Conservation (phyloP, 2,888 invertebrate species). For the Drosophila crucigera region DNA sequence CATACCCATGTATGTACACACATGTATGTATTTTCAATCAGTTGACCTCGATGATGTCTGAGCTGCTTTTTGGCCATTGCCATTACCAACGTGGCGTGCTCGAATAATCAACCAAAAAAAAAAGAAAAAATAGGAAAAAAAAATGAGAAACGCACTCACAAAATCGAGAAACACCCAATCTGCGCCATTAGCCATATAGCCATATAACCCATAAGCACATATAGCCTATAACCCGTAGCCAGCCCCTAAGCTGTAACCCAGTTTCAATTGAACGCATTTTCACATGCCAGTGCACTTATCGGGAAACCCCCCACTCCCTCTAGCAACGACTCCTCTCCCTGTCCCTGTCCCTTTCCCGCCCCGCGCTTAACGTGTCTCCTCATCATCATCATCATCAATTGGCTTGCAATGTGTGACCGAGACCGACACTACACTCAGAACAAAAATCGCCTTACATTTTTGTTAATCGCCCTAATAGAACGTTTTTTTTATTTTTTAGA, state of each 20-base stretch:
- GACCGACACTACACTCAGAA: slow-evolving; percentile 33
- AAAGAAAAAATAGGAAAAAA: slow-evolving; percentile 1
- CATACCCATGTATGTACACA: not conserved
- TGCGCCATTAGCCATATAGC: slow-evolving; percentile 76
- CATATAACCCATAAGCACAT: slow-evolving; percentile 72
- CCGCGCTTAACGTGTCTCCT: not conserved
- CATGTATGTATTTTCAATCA: slow-evolving; percentile 49
- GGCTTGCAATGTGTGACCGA: slow-evolving; percentile 57
- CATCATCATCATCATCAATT: slow-evolving; percentile 34
- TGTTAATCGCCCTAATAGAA: not conserved
- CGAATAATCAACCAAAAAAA: slow-evolving; percentile 23
- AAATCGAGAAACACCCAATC: slow-evolving; percentile 52
- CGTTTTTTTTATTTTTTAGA: not conserved
- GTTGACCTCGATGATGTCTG: slow-evolving; percentile 50
- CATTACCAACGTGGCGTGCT: slow-evolving; percentile 50
- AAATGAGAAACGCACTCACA: slow-evolving; percentile 11
- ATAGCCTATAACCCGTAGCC: slow-evolving; percentile 60
- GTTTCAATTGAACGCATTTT: slow-evolving; percentile 81
- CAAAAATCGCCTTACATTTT: not conserved
- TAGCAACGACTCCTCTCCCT: not conserved
- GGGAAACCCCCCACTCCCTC: not conserved
- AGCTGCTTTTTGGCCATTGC: slow-evolving; percentile 48
- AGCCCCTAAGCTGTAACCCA: slow-evolving; percentile 72
- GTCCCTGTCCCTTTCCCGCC: not conserved
- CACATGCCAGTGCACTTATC: slow-evolving; percentile 76